Evolutionary conservation across 2,888 invertebrate genomes (phyloP), one percentile per base, ranked within the genome.

Genomic region (Coronaproctus castanopsis): DNA sequence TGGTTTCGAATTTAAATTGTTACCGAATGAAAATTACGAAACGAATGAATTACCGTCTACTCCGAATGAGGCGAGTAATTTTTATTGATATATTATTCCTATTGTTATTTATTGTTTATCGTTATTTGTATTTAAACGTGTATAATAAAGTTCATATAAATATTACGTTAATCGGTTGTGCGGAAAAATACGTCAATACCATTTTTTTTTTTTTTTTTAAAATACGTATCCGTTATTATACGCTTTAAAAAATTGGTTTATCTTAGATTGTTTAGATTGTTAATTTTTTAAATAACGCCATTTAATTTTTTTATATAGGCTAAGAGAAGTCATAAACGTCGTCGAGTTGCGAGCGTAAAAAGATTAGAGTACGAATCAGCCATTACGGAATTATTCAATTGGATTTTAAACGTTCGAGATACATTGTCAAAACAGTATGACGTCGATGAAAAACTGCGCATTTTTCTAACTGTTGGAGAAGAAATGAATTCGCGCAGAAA

Each of bases 1-100:
- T n/a, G 81, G 80, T 21, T 80, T 80, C 64, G 74, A 74, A 62
- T 64, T 61, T 57, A 62, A 61, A 56, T 62, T 64, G 53, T 52
- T n/a, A 10, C 19, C 24, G 10, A 24, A 21, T 21, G 55, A 59
- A 21, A 55, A 55, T 55, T 55, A 23, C 23, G 36, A 51, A 24
- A 51, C 55, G 21, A 52, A 22, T 18, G 54, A 50, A 5, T 23
- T 50, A 48, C 24, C 3, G 8, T 19, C 54, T 10, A 19, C 24
- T 54, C 24, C n/a, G 8, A 21, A n/a, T 8, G 54, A 3, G n/a
- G n/a, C 54, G 3, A 18, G n/a, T 24, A 8, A n/a, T 54, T 19
- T 54, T 5, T 18, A 23, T 54, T n/a, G n/a, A n/a, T n/a, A n/a
- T n/a, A n/a, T n/a, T n/a, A n/a, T n/a, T n/a, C n/a, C n/a, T n/a